phyloP scores from a whole-genome alignment of 1,140 invertebrate species.

The Idris sp. region DNA sequence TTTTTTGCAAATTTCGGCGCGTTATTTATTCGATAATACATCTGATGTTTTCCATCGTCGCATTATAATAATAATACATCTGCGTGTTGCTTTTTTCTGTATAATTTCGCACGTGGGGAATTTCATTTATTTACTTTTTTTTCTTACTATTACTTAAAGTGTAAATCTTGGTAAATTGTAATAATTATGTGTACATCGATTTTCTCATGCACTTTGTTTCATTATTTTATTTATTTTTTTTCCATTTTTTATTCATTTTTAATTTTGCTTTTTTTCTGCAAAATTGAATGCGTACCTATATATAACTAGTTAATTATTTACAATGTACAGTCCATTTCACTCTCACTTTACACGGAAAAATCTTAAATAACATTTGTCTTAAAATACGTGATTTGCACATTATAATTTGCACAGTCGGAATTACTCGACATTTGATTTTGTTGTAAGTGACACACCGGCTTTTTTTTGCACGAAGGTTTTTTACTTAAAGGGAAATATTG shows the following conservation, averaged over 20 bases:
- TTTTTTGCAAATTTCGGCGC: slow-evolving; percentile 24
- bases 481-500: slow-evolving; percentile 31
- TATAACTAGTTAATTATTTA: slow-evolving; percentile 64
- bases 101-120: slow-evolving; percentile 50
- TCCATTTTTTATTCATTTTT: slow-evolving; percentile 19
- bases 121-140: too few relatives aligned
- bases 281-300: slow-evolving; percentile 58
- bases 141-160: slow-evolving; percentile 61
- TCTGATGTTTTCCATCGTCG: slow-evolving; percentile 32
- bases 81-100: slow-evolving; percentile 30
- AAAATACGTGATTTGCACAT: slow-evolving; percentile 62
- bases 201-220: slow-evolving; percentile 43
- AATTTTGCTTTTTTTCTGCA: slow-evolving; percentile 45
- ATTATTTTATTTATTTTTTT: slow-evolving; percentile 23
- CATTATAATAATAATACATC: slow-evolving; percentile 44
- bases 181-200: slow-evolving; percentile 62
- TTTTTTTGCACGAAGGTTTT: slow-evolving; percentile 41
- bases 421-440: slow-evolving; percentile 56
- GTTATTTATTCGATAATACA: slow-evolving; percentile 40
- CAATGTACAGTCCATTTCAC: slow-evolving; percentile 62
- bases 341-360: slow-evolving; percentile 58
- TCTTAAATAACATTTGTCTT: slow-evolving; percentile 61
- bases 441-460: slow-evolving; percentile 53
- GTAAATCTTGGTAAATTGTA: slow-evolving; percentile 60
- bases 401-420: slow-evolving; percentile 58